Evolutionary conservation across 1,140 invertebrate genomes (phyloP).

Genomic region (Asbolus verrucosus): DNA sequence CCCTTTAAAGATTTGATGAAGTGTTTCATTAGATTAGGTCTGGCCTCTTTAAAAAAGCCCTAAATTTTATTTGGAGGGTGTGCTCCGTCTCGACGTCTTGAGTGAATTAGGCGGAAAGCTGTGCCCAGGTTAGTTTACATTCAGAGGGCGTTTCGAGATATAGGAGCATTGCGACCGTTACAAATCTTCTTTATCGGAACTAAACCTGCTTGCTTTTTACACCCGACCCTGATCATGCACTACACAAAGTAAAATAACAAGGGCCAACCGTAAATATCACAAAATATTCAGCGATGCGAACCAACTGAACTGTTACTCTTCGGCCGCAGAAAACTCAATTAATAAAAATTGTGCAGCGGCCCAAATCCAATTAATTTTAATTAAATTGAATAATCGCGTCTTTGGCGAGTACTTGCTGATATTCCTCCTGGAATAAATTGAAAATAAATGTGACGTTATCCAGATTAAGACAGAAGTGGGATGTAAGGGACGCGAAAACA

Average conservation of each 20-base stretch:
- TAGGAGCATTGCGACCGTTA: constrained; percentile 46
- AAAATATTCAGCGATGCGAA: no score
- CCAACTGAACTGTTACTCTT: no score
- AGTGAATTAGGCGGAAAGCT: constrained; percentile 51
- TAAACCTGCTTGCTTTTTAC: constrained; percentile 42
- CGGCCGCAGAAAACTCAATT: background rate
- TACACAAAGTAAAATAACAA: no score
- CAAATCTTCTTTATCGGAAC: constrained; percentile 50
- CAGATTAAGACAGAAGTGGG: constrained; percentile 37
- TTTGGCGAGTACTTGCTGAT: constrained; percentile 20
- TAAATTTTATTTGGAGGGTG: constrained; percentile 46
- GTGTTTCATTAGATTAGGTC: constrained; percentile 49
- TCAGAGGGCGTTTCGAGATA: constrained; percentile 44
- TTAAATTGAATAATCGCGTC: constrained; percentile 33
- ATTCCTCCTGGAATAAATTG: constrained; percentile 26
- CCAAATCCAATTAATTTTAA: constrained; percentile 31
- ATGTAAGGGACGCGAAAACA: constrained; percentile 28
- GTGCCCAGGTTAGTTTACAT: constrained; percentile 49
- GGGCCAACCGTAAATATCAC: no score
- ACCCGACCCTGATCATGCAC: constrained; percentile 14
- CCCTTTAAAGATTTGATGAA: constrained; percentile 44
- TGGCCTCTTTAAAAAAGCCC: constrained; percentile 43
- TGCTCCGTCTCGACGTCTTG: constrained; percentile 40
- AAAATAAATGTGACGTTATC: constrained; percentile 39
- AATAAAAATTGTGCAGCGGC: constrained; percentile 15